Evolutionary conservation across 2,888 invertebrate genomes (phyloP), one percentile per base, ranked within the genome.

Genomic region (Scrobipalpa costella): DNA sequence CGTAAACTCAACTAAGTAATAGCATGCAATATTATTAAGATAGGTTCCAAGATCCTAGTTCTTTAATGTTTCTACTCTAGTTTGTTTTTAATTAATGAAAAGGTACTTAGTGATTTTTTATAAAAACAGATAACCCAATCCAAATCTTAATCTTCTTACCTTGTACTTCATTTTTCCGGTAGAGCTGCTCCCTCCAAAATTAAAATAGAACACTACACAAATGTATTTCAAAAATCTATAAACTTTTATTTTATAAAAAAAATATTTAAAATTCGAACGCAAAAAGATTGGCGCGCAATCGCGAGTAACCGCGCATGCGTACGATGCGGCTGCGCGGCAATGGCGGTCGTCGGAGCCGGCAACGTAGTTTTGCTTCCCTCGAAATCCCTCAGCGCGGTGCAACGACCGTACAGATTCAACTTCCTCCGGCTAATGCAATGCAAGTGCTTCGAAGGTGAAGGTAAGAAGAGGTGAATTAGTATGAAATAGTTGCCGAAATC

Each of bases 311-410:
- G 86, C 87, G 87, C 88, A 84, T 82, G 87, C 87, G 88, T 84
- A 65, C 78, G 72, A 73, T 78, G 77, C 74, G 75, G 76, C 77
- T 70, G 81, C 79, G 78, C 82, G 79, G 83, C 84, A 79, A 86
- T 88, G 86, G 83, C 85, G 77, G 77, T n/a, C 72, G 75, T 69
- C 76, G 77, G 77, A 72, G 73, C 69, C 74, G 75, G 71, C 79
- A 69, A 84, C 75, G 70, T 67, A 76, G 86, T 89, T 88, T 88
- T 89, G 81, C 88, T 88, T 80, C 85, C 84, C 84, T 84, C 81
- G 83, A 79, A 78, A 55, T 80, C 85, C 84, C 84, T 85, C 81
- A 78, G 75, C 72, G 78, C 71, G 73, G 80, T 79, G 79, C 80
- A 82, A 80, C 79, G 79, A 81, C 79, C 80, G 67, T 67, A 68